A percentile compares a stretch with the other conserved stretches of the same genome.
Conservation (phyloP, 1,140 invertebrate species). For the Drosophila burlai region DNA sequence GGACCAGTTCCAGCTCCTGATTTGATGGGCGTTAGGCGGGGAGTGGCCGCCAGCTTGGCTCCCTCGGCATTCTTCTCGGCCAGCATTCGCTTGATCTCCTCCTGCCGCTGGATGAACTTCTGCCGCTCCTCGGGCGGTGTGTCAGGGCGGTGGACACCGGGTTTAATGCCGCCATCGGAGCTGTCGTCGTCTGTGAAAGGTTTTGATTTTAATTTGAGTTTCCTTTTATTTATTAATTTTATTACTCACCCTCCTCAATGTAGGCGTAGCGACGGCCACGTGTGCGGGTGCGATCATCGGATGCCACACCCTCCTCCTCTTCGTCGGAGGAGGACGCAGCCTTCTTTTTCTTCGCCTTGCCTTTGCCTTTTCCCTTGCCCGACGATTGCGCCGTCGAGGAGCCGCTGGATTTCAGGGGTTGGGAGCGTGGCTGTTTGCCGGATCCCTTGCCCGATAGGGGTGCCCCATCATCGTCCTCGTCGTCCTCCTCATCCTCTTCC, state of each 20-base stretch:
- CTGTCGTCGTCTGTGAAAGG: slow-evolving; percentile 68
- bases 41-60: slow-evolving; percentile 80
- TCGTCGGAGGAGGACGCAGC: slow-evolving; percentile 62
- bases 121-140: slow-evolving; percentile 84
- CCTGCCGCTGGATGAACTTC: slow-evolving; percentile 84
- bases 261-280: slow-evolving; percentile 91
- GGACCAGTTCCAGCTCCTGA: not conserved
- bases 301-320: slow-evolving; percentile 85
- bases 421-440: slow-evolving; percentile 77
- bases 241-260: slow-evolving; percentile 86
- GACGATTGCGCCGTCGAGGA: slow-evolving; percentile 42
- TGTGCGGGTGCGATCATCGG: slow-evolving; percentile 87
- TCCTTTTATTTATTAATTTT: too few relatives aligned
- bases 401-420: slow-evolving; percentile 60
- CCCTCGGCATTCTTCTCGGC: slow-evolving; percentile 84
- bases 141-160: slow-evolving; percentile 80
- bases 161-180: slow-evolving; percentile 87
- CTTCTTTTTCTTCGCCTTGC: slow-evolving; percentile 69
- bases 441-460: slow-evolving; percentile 72
- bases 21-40: slow-evolving; percentile 77
- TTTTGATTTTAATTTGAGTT: not conserved
- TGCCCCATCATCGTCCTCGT: slow-evolving; percentile 64
- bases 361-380: slow-evolving; percentile 63
- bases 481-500: slow-evolving; percentile 75
- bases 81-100: slow-evolving; percentile 84